Percentiles rank a stretch among this genome's conserved stretches.
phyloP scores from a whole-genome alignment of 2,797 vertebrate species.

The Lerista edwardsae region DNA sequence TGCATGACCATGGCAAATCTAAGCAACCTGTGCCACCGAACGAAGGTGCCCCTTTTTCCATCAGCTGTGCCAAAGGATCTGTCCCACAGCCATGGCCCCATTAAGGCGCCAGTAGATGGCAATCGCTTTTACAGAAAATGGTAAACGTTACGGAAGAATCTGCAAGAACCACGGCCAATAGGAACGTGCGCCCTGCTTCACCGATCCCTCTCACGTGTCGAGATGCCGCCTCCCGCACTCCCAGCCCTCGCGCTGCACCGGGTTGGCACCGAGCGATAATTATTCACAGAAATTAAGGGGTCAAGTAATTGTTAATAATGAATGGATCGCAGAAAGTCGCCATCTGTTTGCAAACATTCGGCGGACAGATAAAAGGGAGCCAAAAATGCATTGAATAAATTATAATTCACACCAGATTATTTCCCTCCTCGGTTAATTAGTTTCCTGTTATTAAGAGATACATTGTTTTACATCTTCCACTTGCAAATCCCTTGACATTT shows the following conservation, averaged over 20 bases:
- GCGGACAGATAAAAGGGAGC: conserved; percentile 35
- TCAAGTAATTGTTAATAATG: conserved; percentile 44
- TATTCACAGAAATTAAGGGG: conserved; percentile 42
- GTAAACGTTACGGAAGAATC: neutral
- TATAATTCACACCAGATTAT: conserved; percentile 22
- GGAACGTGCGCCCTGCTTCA: neutral
- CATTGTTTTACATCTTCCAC: conserved; percentile 29
- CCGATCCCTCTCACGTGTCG: too few species aligned
- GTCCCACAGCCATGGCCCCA: neutral
- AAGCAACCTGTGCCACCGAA: neutral
- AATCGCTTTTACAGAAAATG: neutral
- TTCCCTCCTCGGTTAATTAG: conserved; percentile 40
- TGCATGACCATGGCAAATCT: too few species aligned
- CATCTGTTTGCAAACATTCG: conserved; percentile 49
- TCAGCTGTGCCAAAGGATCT: fast-evolving
- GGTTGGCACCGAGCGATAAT: conserved; percentile 4
- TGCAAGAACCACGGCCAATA: too few species aligned
- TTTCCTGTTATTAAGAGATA: conserved; percentile 25
- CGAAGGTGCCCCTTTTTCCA: neutral
- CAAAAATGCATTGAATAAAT: conserved; percentile 12
- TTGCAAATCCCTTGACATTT: conserved; percentile 49
- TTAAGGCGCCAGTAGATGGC: too few species aligned
- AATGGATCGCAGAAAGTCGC: conserved; percentile 32
- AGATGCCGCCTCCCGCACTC: neutral
- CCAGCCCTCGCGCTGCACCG: neutral